These are phyloP conservation scores for Clostera curtula DNA, from an alignment of 2,888 invertebrate genomes.

Conservation along the genomic window DNA sequence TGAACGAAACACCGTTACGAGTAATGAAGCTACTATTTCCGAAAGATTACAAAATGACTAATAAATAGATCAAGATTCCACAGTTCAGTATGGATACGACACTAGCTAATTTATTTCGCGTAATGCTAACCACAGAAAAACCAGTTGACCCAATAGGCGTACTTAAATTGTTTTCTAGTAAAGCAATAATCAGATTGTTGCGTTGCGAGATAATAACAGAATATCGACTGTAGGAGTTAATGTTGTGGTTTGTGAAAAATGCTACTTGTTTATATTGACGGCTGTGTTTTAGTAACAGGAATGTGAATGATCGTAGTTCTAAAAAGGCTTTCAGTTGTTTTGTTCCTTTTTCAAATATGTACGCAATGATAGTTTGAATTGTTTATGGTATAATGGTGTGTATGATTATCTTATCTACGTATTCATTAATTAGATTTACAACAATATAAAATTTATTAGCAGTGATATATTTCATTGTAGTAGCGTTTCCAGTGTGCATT, in stretches of 20 bases:
- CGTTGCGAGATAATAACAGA: slow-evolving; percentile 20
- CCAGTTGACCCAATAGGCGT: slow-evolving; percentile 22
- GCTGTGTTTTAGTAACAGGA: too few relatives aligned
- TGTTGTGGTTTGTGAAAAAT: slow-evolving; percentile 4
- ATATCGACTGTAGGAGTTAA: slow-evolving; percentile 13
- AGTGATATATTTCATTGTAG: too few relatives aligned
- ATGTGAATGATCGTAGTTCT: too few relatives aligned
- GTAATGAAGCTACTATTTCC: slow-evolving; percentile 1
- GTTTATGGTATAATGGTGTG: too few relatives aligned
- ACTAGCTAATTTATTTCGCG: slow-evolving; percentile 21
- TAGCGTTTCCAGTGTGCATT: too few relatives aligned
- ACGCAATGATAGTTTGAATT: too few relatives aligned
- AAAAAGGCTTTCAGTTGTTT: too few relatives aligned
- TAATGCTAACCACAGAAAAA: slow-evolving; percentile 28
- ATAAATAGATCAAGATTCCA: slow-evolving; percentile 24
- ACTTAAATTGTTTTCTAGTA: slow-evolving; percentile 24
- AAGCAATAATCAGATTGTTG: slow-evolving; percentile 18
- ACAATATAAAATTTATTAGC: too few relatives aligned
- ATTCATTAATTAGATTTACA: too few relatives aligned
- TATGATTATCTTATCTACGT: too few relatives aligned
- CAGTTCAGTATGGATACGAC: slow-evolving; percentile 14
- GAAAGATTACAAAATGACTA: slow-evolving; percentile 17
- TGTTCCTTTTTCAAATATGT: too few relatives aligned
- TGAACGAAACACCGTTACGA: not conserved
- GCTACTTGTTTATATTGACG: not conserved